phyloP scores from a whole-genome alignment of 2,113 vertebrate species.

The Neolamprologus toae region DNA sequence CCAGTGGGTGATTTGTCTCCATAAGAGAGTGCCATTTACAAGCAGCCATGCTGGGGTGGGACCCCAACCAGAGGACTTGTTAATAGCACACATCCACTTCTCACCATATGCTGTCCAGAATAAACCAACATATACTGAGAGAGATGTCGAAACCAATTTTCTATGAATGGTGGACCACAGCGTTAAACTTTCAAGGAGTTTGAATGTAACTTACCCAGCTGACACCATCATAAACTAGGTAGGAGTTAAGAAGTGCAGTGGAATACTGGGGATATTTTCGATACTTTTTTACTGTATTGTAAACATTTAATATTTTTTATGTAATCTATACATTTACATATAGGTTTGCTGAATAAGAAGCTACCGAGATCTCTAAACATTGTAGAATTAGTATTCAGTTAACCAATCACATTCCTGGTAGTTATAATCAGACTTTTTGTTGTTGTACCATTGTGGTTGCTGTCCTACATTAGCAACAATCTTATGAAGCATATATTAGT shows the following conservation, averaged over 20 bases:
- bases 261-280: background rate
- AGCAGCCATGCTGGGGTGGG: constrained; percentile 68
- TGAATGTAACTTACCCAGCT: background rate
- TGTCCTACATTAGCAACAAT: background rate
- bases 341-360: background rate
- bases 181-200: constrained; percentile 17
- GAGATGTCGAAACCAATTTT: constrained; percentile 45
- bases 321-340: background rate
- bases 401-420: background rate
- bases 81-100: constrained; percentile 69
- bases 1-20: constrained; percentile 65
- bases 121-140: constrained; percentile 50
- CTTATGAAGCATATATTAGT: background rate
- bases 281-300: background rate
- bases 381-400: background rate
- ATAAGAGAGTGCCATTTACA: constrained; percentile 72
- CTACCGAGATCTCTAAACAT: background rate
- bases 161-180: constrained; percentile 6
- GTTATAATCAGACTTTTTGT: background rate
- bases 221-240: background rate
- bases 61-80: constrained; percentile 59
- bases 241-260: background rate
- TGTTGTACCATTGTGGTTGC: background rate
- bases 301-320: background rate
- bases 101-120: constrained; percentile 65